Evolutionary conservation across 2,888 invertebrate genomes (phyloP), one percentile per base, ranked within the genome.

Genomic region (Octodonta nipae): DNA sequence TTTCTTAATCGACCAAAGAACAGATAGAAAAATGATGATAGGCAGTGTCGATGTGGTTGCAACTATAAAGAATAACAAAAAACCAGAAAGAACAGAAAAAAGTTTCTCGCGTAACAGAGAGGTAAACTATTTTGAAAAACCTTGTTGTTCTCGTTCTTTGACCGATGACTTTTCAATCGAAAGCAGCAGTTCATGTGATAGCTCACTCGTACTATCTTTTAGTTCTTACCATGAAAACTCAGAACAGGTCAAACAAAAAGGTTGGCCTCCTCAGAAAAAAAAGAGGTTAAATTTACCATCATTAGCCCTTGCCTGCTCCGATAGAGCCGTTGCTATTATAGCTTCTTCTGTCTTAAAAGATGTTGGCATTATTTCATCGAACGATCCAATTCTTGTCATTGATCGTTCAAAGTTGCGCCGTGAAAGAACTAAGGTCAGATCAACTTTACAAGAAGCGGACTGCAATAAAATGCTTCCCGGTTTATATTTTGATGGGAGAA

Each of bases 281-380:
- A 32, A 38, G 11, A 27, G 27, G 8, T 7, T 37, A 3, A 26
- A 30, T 7, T 16, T 37, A 3, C 33, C 31, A 17, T 30, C 34
- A 8, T 15, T 38, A 13, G 35, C 40, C 7, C 29, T 35, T 20
- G 37, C 37, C n/a, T 40, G 40, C 10, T 35, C 35, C 10, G 40
- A 40, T 27, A 26, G 37, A 14, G 24, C 37, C 30, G 35, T 35
- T 15, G 32, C 40, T 26, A 38, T 35, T 20, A 35, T 40, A 15
- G 35, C 29, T 15, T 26, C 20, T 37, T 40, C 16, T 27, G 35
- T 11, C 15, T n/a, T n/a, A n/a, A n/a, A n/a, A n/a, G n/a, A n/a
- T n/a, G n/a, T n/a, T n/a, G n/a, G n/a, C n/a, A n/a, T 26, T 4
- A 13, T 26, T 3, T 13, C 5, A 11, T 3, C 11, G 13, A 12